These are phyloP conservation scores for Apamea monoglypha DNA, from an alignment of 2,888 invertebrate genomes.

Conservation along the genomic window DNA sequence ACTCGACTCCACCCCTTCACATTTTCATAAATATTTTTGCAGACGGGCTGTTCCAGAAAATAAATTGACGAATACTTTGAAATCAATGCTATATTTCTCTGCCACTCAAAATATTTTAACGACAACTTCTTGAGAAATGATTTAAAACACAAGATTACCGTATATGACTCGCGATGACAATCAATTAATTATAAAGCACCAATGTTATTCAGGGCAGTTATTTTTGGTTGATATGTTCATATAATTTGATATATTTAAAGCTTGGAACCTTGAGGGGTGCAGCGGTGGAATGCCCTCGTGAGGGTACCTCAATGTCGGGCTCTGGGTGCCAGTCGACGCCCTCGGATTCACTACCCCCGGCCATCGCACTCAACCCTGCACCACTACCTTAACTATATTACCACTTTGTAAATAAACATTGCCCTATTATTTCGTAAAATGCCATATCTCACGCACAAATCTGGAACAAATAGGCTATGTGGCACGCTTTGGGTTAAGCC, in stretches of 20 bases:
- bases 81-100: constrained; percentile 10
- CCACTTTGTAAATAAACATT: constrained; percentile 81
- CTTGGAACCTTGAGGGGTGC: constrained; percentile 82
- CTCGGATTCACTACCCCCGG: constrained; percentile 83
- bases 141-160: constrained; percentile 9
- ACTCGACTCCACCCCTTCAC: constrained; percentile 45
- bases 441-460: constrained; percentile 51
- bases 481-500: constrained; percentile 32
- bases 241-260: constrained; percentile 65
- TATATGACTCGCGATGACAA: constrained; percentile 16
- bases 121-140: background rate
- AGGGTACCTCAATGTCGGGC: constrained; percentile 88
- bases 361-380: constrained; percentile 74
- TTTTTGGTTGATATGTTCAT: constrained; percentile 53
- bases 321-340: constrained; percentile 86
- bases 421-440: constrained; percentile 54
- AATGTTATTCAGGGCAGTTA: constrained; percentile 50
- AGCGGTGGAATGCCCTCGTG: constrained; percentile 87
- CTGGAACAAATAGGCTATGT: constrained; percentile 37
- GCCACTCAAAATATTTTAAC: constrained; percentile 9
- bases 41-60: constrained; percentile 1
- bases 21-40: constrained; percentile 31
- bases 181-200: constrained; percentile 37
- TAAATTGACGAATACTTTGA: constrained; percentile 3
- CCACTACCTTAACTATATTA: constrained; percentile 70